phyloP scores from a whole-genome alignment of 1,140 invertebrate genomes.

The Drosophila lowei region DNA sequence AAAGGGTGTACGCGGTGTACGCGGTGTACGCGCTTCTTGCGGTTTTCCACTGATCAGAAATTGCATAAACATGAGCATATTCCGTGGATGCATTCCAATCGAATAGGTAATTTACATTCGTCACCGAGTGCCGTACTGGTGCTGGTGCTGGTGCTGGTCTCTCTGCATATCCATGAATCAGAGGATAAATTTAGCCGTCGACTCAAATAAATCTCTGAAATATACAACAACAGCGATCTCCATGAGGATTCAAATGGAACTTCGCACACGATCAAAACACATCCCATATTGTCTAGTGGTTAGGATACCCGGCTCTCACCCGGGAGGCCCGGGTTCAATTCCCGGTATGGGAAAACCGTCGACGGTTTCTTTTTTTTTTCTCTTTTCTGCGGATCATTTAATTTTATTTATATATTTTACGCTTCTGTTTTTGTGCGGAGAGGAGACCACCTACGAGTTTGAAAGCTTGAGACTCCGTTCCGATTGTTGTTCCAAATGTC shows the following conservation, averaged over 20 bases:
- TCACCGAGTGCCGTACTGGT: conserved; percentile 17
- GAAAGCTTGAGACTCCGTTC: conserved; percentile 30
- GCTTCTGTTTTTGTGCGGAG: neutral
- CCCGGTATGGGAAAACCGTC: conserved; percentile 89
- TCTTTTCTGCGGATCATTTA: neutral
- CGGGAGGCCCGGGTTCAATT: conserved; percentile 93
- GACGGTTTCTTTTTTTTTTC: neutral
- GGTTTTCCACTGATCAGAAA: conserved; percentile 23
- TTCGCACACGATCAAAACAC: conserved; percentile 10
- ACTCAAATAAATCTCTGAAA: conserved; percentile 8
- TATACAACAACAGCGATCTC: conserved; percentile 14
- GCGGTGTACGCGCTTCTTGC: conserved; percentile 1
- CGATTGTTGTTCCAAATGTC: conserved; percentile 58
- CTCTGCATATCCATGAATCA: conserved; percentile 23
- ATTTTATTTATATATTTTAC: conserved; percentile 1
- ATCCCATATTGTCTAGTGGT: conserved; percentile 88
- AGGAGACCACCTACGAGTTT: conserved; percentile 41
- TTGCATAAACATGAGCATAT: conserved; percentile 21
- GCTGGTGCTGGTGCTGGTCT: neutral
- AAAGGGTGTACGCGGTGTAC: neutral
- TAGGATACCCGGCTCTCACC: conserved; percentile 94
- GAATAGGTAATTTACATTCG: conserved; percentile 29
- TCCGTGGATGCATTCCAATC: conserved; percentile 1
- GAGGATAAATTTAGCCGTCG: conserved; percentile 14
- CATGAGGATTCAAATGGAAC: neutral